phyloP scores from a whole-genome alignment of 2,888 invertebrate species.

The Chelonus formosanus region DNA sequence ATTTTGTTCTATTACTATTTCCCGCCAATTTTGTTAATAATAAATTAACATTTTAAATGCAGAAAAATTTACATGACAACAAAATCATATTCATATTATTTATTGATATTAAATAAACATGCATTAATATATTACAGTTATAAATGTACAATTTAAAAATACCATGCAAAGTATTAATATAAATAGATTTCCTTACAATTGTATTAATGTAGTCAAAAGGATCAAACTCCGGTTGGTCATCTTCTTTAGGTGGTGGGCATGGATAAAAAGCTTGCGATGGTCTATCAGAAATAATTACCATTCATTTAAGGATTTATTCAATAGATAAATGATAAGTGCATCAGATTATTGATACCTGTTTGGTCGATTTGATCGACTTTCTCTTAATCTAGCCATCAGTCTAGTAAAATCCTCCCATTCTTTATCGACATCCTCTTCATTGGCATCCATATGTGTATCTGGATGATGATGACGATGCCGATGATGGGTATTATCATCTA shows the following conservation, averaged over 20 bases:
- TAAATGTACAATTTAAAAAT: not conserved
- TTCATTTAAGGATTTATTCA: too few species aligned
- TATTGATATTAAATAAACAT: too few species aligned
- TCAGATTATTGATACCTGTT: slow-evolving; percentile 52
- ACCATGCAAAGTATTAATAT: too few species aligned
- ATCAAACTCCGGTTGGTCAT: slow-evolving; percentile 64
- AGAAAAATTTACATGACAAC: too few species aligned
- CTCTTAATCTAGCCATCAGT: slow-evolving; percentile 66
- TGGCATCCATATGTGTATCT: slow-evolving; percentile 60
- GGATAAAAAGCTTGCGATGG: slow-evolving; percentile 69
- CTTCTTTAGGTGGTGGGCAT: slow-evolving; percentile 68
- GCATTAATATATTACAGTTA: too few species aligned
- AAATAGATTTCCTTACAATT: slow-evolving; percentile 56
- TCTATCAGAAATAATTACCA: slow-evolving; percentile 43
- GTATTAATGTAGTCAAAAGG: slow-evolving; percentile 65
- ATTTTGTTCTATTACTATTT: too few species aligned
- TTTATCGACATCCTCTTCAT: slow-evolving; percentile 68
- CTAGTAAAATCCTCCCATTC: slow-evolving; percentile 72
- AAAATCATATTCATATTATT: too few species aligned
- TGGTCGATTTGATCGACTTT: slow-evolving; percentile 56
- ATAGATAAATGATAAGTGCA: too few species aligned
- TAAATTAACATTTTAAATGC: too few species aligned
- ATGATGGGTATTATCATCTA: slow-evolving; percentile 51
- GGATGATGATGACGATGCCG: slow-evolving; percentile 45
- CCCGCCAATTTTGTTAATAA: too few species aligned